A percentile compares a stretch with the other conserved stretches of the same genome.
These are phyloP conservation scores for Diadema setosum DNA, from an alignment of 35 echinoderm and acorn worm genomes.

Conservation along the genomic window DNA sequence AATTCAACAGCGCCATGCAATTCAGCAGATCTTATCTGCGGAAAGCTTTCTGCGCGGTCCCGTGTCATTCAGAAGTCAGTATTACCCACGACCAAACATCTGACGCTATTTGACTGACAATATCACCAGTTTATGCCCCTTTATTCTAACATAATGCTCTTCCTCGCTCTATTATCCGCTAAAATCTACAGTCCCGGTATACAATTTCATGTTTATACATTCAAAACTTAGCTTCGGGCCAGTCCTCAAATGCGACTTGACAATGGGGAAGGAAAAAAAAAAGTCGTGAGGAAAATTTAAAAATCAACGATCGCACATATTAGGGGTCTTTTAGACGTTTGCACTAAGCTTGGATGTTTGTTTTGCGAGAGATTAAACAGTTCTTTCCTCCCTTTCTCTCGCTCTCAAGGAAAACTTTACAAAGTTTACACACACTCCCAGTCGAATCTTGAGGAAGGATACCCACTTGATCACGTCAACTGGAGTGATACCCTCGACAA, in stretches of 20 bases:
- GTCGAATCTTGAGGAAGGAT: not conserved
- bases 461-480: not conserved
- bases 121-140: no score
- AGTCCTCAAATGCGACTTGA: no score
- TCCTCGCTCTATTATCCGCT: no score
- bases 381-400: no score
- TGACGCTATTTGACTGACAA: no score
- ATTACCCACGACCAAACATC: no score
- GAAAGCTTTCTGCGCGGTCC: no score
- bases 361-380: not conserved
- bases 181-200: no score
- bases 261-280: not conserved
- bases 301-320: not conserved
- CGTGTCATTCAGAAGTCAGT: no score
- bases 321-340: not conserved
- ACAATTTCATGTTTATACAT: slow-evolving; percentile 8
- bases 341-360: not conserved
- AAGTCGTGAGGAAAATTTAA: not conserved
- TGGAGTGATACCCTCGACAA: not conserved
- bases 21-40: no score
- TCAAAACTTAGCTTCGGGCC: not conserved
- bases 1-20: no score
- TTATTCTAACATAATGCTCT: no score
- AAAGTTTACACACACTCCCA: not conserved
- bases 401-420: not conserved